phyloP scores from a whole-genome alignment of 2,888 invertebrate genomes.

The Chymomyza amoena region DNA sequence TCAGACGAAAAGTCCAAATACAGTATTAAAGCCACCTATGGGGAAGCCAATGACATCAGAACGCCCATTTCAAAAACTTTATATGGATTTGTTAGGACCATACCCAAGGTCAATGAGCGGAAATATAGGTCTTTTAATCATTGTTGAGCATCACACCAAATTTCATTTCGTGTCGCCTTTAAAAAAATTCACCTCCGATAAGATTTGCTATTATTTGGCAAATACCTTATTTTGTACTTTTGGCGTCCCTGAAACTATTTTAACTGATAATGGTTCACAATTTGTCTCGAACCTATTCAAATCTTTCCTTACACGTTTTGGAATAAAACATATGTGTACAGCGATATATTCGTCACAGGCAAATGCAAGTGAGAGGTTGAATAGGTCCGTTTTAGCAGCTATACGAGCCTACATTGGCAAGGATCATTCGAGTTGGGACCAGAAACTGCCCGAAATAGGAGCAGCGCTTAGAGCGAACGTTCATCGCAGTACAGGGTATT shows the following conservation, averaged over 20 bases:
- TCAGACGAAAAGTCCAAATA: too few species aligned
- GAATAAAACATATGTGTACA: too few species aligned
- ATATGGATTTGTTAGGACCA: background rate
- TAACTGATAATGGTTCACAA: constrained; percentile 23
- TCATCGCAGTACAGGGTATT: constrained; percentile 14
- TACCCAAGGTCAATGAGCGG: background rate
- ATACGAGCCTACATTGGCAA: constrained; percentile 28
- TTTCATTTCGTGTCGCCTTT: background rate
- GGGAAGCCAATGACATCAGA: too few species aligned
- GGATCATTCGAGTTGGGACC: constrained; percentile 29
- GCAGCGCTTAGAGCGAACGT: constrained; percentile 12
- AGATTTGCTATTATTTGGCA: too few species aligned
- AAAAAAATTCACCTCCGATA: constrained; percentile 11
- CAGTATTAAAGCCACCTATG: too few species aligned
- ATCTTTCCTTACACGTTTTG: too few species aligned
- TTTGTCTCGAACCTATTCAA: constrained; percentile 19
- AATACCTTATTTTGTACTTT: too few species aligned
- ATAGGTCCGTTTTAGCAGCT: constrained; percentile 26
- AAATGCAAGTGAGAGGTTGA: too few species aligned
- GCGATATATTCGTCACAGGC: too few species aligned
- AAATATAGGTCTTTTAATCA: too few species aligned
- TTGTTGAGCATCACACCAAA: constrained; percentile 3
- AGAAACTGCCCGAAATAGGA: constrained; percentile 15
- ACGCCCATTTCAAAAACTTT: too few species aligned
- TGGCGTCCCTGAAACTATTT: constrained; percentile 14